Conservation (phyloP, 2,113 vertebrate genomes). For the Zingel zingel region DNA sequence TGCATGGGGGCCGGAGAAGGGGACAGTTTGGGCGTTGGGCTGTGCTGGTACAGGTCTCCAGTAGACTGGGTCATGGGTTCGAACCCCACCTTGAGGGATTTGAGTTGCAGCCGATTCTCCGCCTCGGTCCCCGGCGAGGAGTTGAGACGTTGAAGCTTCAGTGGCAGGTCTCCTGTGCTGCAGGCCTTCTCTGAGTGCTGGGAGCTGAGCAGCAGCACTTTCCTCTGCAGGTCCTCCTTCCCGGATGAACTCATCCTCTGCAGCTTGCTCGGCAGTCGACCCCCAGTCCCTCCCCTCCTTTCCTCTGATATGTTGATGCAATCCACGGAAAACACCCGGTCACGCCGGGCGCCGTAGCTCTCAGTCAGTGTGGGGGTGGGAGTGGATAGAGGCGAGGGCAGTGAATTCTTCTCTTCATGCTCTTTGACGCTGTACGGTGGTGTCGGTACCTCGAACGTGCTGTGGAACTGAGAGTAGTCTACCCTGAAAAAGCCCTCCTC, state of each 20-base stretch:
- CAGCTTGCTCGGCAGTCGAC: conserved; percentile 87
- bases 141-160: conserved; percentile 86
- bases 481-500: conserved; percentile 93
- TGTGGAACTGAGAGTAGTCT: conserved; percentile 93
- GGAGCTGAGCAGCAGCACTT: conserved; percentile 83
- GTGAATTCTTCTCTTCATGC: conserved; percentile 86
- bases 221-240: conserved; percentile 86
- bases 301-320: conserved; percentile 82
- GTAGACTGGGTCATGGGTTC: conserved; percentile 87
- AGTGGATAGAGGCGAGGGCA: conserved; percentile 81
- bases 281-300: conserved; percentile 61
- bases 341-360: conserved; percentile 68
- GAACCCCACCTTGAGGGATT: conserved; percentile 84
- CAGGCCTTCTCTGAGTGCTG: conserved; percentile 84
- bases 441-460: conserved; percentile 90
- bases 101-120: conserved; percentile 81
- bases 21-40: conserved; percentile 62
- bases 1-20: conserved; percentile 62
- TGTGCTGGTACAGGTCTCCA: conserved; percentile 83
- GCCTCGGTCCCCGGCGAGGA: conserved; percentile 78
- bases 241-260: conserved; percentile 87
- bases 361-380: conserved; percentile 73
- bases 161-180: conserved; percentile 88
- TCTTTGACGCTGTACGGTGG: conserved; percentile 91
- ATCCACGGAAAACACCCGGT: conserved; percentile 85